Evolutionary conservation across 2,888 invertebrate species (phyloP), one percentile per base, ranked within the genome.

Genomic region (Lepidocyrtoides sp.): DNA sequence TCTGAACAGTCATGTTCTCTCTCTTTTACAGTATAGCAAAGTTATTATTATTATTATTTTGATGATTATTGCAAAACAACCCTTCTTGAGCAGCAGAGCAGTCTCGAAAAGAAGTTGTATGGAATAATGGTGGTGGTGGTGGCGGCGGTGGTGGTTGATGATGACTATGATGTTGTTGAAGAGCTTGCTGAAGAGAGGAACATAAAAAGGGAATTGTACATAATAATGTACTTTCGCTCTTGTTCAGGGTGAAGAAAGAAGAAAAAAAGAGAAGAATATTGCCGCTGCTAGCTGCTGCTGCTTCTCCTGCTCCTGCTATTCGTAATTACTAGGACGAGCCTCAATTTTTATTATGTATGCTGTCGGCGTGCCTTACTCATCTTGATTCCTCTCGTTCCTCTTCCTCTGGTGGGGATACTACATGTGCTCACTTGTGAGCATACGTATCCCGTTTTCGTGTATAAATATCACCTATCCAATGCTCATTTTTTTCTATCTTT

Each of bases 261-360:
- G 26, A 63, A 14, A 63, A 26, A 82, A 63, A 82, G 26, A 60
- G 44, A 23, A 41, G 81, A 60, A 82, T 82, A 60, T 60, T 60
- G 79, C 51, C 2, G 20, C 20, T 54, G 8, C 26, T 60, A 36
- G n/a, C n/a, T n/a, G n/a, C n/a, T n/a, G n/a, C n/a, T n/a, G n/a
- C n/a, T n/a, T n/a, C n/a, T n/a, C n/a, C n/a, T n/a, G n/a, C n/a
- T n/a, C n/a, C 20, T 60, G 51, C 54, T 10, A 87, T 79, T 77
- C 87, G 87, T 87, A 87, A 87, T 87, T 87, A 87, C 87, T 79
- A 63, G 77, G 79, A 87, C 63, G 87, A 87, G 79, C 87, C 87
- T 79, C 63, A n/a, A 79, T 87, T 87, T 87, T 87, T 87, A 87
- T 87, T 87, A 87, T 79, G 87, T 87, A 87, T 87, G 87, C 87